phyloP scores from a whole-genome alignment of 2,113 vertebrate genomes.

The Lagopus muta region DNA sequence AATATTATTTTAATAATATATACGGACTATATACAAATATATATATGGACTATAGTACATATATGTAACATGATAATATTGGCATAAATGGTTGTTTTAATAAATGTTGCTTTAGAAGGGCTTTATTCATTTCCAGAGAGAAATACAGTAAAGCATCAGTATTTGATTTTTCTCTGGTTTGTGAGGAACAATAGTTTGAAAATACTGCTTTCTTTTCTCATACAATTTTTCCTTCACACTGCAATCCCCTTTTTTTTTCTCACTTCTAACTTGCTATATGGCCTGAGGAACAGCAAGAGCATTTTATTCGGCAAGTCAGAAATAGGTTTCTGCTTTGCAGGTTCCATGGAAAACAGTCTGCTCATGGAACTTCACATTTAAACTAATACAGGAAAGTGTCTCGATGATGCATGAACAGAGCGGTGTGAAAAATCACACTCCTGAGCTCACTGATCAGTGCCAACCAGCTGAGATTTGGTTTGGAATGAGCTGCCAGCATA shows the following conservation, averaged over 20 bases:
- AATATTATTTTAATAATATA: neutral
- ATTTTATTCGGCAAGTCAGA: neutral
- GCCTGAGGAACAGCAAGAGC: neutral
- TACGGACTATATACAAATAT: too few species aligned
- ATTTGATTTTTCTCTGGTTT: neutral
- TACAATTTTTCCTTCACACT: neutral
- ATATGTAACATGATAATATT: neutral
- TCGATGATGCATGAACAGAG: neutral
- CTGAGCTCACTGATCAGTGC: neutral
- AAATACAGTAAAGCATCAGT: neutral
- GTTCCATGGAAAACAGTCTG: neutral
- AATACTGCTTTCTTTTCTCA: neutral
- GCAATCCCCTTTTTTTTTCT: neutral
- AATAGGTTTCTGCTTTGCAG: neutral
- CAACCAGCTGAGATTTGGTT: neutral
- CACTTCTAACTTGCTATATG: neutral
- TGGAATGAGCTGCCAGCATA: neutral
- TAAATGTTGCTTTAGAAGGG: neutral
- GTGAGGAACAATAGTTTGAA: neutral
- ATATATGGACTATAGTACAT: neutral
- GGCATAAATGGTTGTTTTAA: neutral
- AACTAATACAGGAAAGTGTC: neutral
- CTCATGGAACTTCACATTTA: neutral
- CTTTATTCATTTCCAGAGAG: neutral
- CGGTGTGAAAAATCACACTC: neutral